Base-by-base conservation (phyloP, 2,797 vertebrate genomes). In the Sciurus vulgaris region DNA sequence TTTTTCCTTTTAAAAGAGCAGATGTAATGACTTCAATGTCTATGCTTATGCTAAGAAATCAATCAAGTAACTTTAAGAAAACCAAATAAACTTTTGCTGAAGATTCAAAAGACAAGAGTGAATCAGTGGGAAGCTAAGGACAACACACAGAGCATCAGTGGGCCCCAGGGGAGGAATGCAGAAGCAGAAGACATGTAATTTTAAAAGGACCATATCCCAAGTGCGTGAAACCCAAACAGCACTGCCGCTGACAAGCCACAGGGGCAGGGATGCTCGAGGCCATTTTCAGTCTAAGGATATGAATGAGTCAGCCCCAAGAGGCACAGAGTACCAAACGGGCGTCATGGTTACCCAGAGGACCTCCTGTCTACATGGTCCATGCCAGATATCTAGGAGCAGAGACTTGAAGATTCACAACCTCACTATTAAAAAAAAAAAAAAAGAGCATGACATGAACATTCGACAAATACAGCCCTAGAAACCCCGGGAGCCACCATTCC, bases 31-130 rank as follows among this genome's bases (percentile, higher is more conserved):
- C 79, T 73, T 73, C 67, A 22, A 61, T 22, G n/a, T 77, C 11
- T 7, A 61, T 54, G 18, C 77, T 86, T 77, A 81, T 65, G 51
- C 54, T 59, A 59, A 67, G 87, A 94, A 96, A 92, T 88, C 92
- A 83, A 67, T 87, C 85, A 86, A 94, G 82, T n/a, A 70, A 72
- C 96, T 96, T 96, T 76, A 82, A 76, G 74, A 88, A 90, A 95
- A 97, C 73, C 90, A 89, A 92, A 91, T 51, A 82, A 56, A 67
- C 63, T 88, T 94, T 93, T 51, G 74, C 51, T 30, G n/a, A 76
- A 76, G 92, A 88, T 83, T 18, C 2, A 0, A 83, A 49, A n/a
- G 56, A 41, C 73, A 41, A 70, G 63, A 63, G 7, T 17, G 73
- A 86, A 22, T 70, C 73, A 0, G 54, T 33, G 18, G 63, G 63